Evolutionary conservation across 2,113 vertebrate species (phyloP).

Genomic region (Pachycephala philippinensis): DNA sequence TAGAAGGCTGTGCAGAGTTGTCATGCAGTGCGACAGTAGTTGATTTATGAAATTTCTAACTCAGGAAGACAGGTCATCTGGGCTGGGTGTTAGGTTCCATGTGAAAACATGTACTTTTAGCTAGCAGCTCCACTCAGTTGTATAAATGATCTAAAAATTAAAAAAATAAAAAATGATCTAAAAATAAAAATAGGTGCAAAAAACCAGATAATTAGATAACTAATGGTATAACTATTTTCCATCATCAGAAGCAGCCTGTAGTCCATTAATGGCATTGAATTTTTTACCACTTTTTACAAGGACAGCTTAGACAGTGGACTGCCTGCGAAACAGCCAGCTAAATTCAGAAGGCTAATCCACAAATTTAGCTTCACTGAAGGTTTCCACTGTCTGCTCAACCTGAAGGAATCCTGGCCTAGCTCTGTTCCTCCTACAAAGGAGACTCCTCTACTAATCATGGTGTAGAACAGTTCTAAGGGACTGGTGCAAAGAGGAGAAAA

Average conservation of each 20-base stretch:
- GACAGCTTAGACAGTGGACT: not conserved
- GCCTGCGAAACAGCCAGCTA: not conserved
- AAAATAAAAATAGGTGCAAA: not conserved
- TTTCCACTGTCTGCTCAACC: not conserved
- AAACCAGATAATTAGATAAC: not conserved
- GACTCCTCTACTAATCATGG: rapidly evolving
- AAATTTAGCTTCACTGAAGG: not conserved
- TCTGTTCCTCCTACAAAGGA: not conserved
- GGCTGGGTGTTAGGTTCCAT: not conserved
- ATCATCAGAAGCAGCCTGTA: not conserved
- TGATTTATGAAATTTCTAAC: not conserved
- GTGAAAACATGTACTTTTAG: not conserved
- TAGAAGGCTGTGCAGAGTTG: not conserved
- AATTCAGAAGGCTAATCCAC: not conserved
- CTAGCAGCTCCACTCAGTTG: not conserved
- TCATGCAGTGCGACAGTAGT: not conserved
- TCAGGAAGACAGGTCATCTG: not conserved
- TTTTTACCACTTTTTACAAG: not conserved
- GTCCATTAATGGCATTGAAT: not conserved
- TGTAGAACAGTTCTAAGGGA: not conserved
- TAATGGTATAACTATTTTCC: not conserved
- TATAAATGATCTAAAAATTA: not conserved
- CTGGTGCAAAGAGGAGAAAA: not conserved
- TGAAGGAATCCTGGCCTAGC: not conserved
- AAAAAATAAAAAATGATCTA: not conserved